These are phyloP conservation scores for Trichogramma evanescens DNA, from an alignment of 2,888 invertebrate genomes.

Conservation along the genomic window DNA sequence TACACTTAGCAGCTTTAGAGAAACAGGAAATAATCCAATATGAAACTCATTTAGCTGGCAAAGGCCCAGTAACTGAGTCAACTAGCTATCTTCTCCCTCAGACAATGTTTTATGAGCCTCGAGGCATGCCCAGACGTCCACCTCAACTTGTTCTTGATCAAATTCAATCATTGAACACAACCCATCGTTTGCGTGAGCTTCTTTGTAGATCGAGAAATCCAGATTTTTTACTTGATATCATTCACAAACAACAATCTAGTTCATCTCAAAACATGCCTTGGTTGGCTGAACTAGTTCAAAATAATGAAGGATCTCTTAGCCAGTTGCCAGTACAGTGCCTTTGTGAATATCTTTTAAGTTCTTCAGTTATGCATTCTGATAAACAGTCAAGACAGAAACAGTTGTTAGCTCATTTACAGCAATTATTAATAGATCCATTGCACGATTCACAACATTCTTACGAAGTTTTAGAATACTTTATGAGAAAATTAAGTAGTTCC, in stretches of 20 bases:
- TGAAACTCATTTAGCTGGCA: conserved; percentile 87
- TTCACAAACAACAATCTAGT: conserved; percentile 72
- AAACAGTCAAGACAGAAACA: conserved; percentile 74
- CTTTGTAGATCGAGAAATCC: conserved; percentile 84
- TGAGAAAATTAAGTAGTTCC: conserved; percentile 74
- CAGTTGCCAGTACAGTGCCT: conserved; percentile 95
- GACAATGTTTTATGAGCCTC: conserved; percentile 78
- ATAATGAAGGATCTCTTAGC: conserved; percentile 78
- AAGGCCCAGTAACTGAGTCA: conserved; percentile 82
- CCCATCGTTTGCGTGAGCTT: conserved; percentile 78
- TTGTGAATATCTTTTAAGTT: conserved; percentile 84
- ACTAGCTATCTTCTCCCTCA: conserved; percentile 78
- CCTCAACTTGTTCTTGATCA: conserved; percentile 72
- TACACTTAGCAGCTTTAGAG: conserved; percentile 64
- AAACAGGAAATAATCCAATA: conserved; percentile 77
- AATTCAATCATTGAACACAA: conserved; percentile 68
- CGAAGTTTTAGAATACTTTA: conserved; percentile 84
- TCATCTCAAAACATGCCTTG: conserved; percentile 94
- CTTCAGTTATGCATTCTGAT: conserved; percentile 56
- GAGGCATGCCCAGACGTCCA: conserved; percentile 75
- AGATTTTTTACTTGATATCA: conserved; percentile 86
- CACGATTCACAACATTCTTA: conserved; percentile 60
- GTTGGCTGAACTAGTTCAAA: conserved; percentile 89
- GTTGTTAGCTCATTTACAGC: conserved; percentile 59
- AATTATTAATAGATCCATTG: conserved; percentile 51